Evolutionary conservation across 2,888 invertebrate genomes (phyloP).

Genomic region (Lasiommata megera): DNA sequence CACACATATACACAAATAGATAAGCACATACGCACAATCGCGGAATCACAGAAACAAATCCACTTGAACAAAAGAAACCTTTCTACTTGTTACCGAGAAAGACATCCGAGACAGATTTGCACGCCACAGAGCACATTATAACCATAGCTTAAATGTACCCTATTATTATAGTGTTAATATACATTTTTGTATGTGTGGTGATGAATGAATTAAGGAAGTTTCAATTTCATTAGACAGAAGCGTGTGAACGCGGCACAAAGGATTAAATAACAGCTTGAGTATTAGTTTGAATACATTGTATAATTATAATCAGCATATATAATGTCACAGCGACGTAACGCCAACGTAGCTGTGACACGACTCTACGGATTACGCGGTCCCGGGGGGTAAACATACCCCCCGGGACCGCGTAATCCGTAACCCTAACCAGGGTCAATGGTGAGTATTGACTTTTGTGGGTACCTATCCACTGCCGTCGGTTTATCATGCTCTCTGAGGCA

Average conservation of each 20-base stretch:
- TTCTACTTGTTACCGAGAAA: slow-evolving; percentile 1
- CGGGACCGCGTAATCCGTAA: too few relatives aligned
- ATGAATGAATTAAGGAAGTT: background rate
- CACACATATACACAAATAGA: too few relatives aligned
- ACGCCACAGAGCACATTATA: background rate
- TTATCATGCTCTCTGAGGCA: too few relatives aligned
- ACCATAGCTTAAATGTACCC: background rate
- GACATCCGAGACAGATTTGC: background rate
- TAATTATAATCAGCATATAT: too few relatives aligned
- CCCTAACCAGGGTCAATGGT: too few relatives aligned
- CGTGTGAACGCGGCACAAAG: slow-evolving; percentile 7
- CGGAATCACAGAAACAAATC: background rate
- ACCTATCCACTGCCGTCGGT: too few relatives aligned
- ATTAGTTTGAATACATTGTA: background rate
- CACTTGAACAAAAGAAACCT: background rate
- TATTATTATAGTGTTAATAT: background rate
- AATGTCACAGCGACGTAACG: too few relatives aligned
- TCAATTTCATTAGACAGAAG: slow-evolving; percentile 6
- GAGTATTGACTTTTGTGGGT: too few relatives aligned
- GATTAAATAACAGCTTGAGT: slow-evolving; percentile 2
- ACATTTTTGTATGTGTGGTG: background rate
- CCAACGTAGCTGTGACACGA: too few relatives aligned
- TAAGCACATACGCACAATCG: too few relatives aligned
- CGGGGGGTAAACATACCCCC: too few relatives aligned
- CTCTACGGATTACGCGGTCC: too few relatives aligned